Base-by-base conservation (phyloP, 2,797 vertebrate genomes). In the Eupleurogrammus muticus region DNA sequence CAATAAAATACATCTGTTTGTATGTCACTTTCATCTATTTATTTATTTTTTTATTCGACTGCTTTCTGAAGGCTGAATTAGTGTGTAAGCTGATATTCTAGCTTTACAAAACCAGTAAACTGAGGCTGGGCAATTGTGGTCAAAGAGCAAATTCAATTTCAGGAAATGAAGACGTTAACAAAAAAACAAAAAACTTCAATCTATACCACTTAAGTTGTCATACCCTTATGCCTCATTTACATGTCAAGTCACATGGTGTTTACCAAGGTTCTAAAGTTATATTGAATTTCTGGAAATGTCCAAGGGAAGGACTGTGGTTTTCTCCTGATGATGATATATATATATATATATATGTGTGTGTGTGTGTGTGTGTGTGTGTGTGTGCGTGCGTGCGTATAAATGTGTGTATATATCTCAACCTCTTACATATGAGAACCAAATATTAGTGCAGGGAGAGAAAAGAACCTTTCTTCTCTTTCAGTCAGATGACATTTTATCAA, bases 231-330 rank as follows among this genome's bases (percentile, higher is more conserved):
- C 50, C 40, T 75, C 63, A 77, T 73, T 75, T 67, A 48, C 51
- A 80, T 65, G 44, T 66, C 36, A 54, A 67, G 34, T 57, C 21
- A 69, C 64, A 73, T 73, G 81, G 48, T 52, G 9, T 66, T 79
- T 79, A 35, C 72, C 70, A 61, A 75, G 70, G 65, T 77, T 76
- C 75, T 51, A 57, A 19, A 42, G 32, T 59, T 52, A 58, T 53
- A 68, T 63, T 78, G 2, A 63, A 47, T 65, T 78, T 14, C 50
- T 56, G 36, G 20, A 58, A 70, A 63, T 46, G 35, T 48, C 42
- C 7, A 50, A 62, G 24, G 17, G 12, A 77, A 52, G 63, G 35
- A 19, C 74, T 19, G 36, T 65, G 32, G 53, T 24, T 54, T 34
- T 32, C 57, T 63, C 48, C 17, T 44, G 8, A 17, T 61, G 12